Evolutionary conservation across 1,140 invertebrate genomes (phyloP).

Genomic region (Apis dorsata): DNA sequence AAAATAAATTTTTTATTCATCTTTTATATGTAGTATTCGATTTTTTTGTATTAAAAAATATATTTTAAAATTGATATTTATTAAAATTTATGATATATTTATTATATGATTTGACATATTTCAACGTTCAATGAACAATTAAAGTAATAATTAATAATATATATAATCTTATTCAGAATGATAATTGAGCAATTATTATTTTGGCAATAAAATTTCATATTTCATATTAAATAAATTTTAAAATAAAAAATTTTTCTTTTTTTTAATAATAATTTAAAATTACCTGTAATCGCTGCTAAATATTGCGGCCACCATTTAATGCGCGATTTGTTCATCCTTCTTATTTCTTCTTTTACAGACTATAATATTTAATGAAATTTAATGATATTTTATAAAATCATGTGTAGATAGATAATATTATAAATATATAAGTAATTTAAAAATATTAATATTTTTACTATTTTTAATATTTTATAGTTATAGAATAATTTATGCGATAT

Average conservation of each 20-base stretch:
- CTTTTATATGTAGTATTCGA: too few relatives aligned
- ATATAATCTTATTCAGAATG: too few relatives aligned
- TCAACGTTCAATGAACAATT: neutral
- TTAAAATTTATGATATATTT: neutral
- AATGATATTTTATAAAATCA: neutral
- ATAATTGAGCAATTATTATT: neutral
- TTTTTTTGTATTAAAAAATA: too few relatives aligned
- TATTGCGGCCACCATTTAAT: slow-evolving; percentile 74
- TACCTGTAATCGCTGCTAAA: slow-evolving; percentile 75
- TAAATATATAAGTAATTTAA: neutral
- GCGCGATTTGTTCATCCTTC: slow-evolving; percentile 67
- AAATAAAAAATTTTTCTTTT: slow-evolving; percentile 5
- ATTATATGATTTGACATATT: too few relatives aligned
- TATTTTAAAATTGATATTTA: neutral
- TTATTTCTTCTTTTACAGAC: slow-evolving; percentile 64
- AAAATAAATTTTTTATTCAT: too few relatives aligned
- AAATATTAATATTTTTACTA: too few relatives aligned
- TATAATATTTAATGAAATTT: slow-evolving; percentile 23
- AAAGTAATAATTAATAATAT: too few relatives aligned
- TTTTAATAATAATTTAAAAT: slow-evolving; percentile 22
- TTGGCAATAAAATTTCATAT: neutral
- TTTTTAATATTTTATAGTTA: too few relatives aligned
- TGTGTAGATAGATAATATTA: neutral
- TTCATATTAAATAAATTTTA: neutral
- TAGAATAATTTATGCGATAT: too few relatives aligned